These are phyloP conservation scores for Formica aserva DNA, from an alignment of 2,888 invertebrate species.

Conservation along the genomic window DNA sequence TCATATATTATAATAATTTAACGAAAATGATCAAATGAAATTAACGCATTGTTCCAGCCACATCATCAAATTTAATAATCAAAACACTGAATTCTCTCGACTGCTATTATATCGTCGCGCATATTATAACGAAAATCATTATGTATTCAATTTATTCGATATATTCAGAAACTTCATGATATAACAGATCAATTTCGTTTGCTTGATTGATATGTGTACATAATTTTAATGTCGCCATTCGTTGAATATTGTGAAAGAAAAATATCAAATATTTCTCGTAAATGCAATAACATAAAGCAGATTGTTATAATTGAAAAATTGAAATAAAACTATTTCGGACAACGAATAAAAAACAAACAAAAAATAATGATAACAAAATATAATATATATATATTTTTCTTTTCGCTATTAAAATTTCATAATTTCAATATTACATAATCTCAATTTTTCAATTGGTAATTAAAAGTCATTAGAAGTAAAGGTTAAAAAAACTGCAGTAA, in stretches of 20 bases:
- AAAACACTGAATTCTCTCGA: slow-evolving; percentile 14
- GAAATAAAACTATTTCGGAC: not conserved
- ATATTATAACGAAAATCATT: slow-evolving; percentile 32
- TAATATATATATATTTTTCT: not conserved
- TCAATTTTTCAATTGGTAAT: not conserved
- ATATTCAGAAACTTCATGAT: slow-evolving; percentile 9
- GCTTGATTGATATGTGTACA: not conserved
- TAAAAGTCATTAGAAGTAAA: not conserved
- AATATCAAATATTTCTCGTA: not conserved
- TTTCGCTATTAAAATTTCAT: not conserved
- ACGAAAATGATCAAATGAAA: slow-evolving; percentile 27
- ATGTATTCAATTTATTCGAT: slow-evolving; percentile 35
- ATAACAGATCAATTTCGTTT: slow-evolving; percentile 18
- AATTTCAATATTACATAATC: slow-evolving; percentile 5
- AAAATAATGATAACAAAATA: not conserved
- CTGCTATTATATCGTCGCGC: slow-evolving; percentile 2
- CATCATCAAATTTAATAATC: slow-evolving; percentile 37
- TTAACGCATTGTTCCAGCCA: slow-evolving; percentile 41
- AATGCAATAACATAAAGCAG: not conserved
- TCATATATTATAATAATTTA: not conserved
- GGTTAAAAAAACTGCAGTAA: not conserved
- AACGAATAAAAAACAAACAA: not conserved
- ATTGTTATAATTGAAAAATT: not conserved
- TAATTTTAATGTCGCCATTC: not conserved
- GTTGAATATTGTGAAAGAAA: not conserved